A percentile compares a stretch with the other conserved stretches of the same genome.
These are phyloP conservation scores for Temnothorax rugatulus DNA, from an alignment of 2,888 invertebrate genomes.

Conservation along the genomic window DNA sequence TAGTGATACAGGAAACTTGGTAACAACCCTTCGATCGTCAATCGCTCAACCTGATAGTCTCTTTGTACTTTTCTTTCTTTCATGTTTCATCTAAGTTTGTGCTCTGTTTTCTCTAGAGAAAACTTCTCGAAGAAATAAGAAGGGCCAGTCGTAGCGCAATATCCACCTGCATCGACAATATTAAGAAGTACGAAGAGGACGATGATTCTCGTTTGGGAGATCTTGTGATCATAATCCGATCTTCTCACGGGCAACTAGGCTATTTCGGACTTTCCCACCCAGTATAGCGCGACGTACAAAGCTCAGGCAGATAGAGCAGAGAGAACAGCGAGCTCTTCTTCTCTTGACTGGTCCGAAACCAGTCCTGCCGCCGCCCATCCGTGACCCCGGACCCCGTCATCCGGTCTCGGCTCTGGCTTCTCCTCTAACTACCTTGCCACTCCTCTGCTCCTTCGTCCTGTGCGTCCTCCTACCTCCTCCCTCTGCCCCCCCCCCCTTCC, in stretches of 20 bases:
- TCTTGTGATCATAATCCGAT: slow-evolving; percentile 30
- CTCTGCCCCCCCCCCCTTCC: background rate
- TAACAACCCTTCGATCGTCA: background rate
- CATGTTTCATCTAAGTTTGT: background rate
- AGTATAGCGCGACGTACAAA: slow-evolving; percentile 78
- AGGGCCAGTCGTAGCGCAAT: no score
- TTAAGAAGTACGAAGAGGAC: slow-evolving; percentile 8
- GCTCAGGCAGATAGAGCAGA: slow-evolving; percentile 79
- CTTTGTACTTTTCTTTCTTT: background rate
- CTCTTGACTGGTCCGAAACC: slow-evolving; percentile 83
- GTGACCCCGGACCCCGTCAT: slow-evolving; percentile 85
- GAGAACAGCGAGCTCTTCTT: slow-evolving; percentile 74
- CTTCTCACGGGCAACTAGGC: slow-evolving; percentile 52
- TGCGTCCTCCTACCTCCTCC: slow-evolving; percentile 53
- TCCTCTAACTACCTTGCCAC: slow-evolving; percentile 67
- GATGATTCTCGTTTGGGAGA: slow-evolving; percentile 44
- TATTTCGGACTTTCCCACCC: slow-evolving; percentile 74
- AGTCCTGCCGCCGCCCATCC: slow-evolving; percentile 85
- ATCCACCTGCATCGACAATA: background rate
- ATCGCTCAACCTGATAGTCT: background rate
- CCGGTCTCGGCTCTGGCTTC: slow-evolving; percentile 80
- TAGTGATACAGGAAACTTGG: background rate
- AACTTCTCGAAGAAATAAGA: background rate
- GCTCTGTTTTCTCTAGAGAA: background rate
- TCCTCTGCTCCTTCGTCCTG: slow-evolving; percentile 49